A percentile compares a stretch with the other conserved stretches of the same genome.
Conservation (phyloP, 2,113 vertebrate species). For the Strigops habroptila region DNA sequence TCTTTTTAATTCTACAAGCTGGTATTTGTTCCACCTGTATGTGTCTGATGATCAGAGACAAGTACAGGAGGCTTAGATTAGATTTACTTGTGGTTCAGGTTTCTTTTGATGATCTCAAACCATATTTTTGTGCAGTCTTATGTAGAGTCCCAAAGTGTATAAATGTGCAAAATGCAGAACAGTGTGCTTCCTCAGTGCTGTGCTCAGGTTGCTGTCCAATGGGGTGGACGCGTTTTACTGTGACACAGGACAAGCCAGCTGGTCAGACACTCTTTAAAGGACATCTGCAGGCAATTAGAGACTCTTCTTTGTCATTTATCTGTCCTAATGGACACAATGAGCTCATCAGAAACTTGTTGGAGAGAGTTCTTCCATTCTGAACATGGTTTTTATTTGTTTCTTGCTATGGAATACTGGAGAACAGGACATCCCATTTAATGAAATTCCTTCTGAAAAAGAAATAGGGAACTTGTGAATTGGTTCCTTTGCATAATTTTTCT, state of each 20-base stretch:
- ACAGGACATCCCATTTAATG: neutral
- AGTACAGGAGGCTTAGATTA: neutral
- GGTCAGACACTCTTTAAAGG: neutral
- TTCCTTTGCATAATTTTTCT: neutral
- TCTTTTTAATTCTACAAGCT: neutral
- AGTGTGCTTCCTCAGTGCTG: neutral
- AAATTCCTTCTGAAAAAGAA: neutral
- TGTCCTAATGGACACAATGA: neutral
- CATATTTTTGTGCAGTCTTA: neutral
- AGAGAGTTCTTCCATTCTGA: neutral
- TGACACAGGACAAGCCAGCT: neutral
- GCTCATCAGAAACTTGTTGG: neutral
- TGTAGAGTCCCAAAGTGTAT: neutral
- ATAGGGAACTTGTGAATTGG: neutral
- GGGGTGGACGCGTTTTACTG: neutral
- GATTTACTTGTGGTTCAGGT: neutral
- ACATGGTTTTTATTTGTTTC: neutral
- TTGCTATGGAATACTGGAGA: neutral
- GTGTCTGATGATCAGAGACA: neutral
- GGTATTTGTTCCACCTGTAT: neutral
- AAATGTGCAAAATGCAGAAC: neutral
- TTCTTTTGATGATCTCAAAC: neutral
- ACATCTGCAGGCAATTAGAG: neutral
- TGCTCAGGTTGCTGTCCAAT: neutral
- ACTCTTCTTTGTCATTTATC: neutral